A percentile compares a stretch with the other conserved stretches of the same genome.
Conservation (phyloP, 2,797 vertebrate genomes). For the Anas acuta region DNA sequence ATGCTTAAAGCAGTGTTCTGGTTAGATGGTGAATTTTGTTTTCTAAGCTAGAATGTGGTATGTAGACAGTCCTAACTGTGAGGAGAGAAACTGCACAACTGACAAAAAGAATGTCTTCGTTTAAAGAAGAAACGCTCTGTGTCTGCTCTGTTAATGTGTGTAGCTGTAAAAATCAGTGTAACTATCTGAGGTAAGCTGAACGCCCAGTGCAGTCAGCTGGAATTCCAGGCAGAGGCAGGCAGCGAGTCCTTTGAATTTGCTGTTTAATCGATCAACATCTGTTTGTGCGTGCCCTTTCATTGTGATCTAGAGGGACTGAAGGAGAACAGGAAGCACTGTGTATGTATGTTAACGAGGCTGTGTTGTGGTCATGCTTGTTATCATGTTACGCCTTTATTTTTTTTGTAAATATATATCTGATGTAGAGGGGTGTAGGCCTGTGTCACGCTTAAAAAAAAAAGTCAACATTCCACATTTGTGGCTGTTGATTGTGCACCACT, state of each 20-base stretch:
- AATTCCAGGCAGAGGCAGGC: neutral
- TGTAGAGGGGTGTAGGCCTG: neutral
- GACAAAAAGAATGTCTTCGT: neutral
- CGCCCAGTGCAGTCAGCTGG: neutral
- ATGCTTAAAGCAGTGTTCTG: neutral
- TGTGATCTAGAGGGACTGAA: neutral
- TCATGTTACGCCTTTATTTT: neutral
- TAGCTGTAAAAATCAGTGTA: neutral
- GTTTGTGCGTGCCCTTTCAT: fast-evolving
- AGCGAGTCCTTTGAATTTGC: neutral
- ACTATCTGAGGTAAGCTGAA: neutral
- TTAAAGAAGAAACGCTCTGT: neutral
- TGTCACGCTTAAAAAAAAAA: neutral
- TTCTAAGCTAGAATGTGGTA: neutral
- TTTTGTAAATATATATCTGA: neutral
- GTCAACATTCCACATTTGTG: neutral
- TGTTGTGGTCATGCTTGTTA: neutral
- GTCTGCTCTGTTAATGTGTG: neutral
- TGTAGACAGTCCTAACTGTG: neutral
- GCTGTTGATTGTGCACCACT: neutral
- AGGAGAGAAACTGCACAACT: neutral
- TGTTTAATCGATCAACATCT: fast-evolving
- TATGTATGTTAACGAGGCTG: neutral
- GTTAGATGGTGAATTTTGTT: neutral
- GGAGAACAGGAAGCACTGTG: neutral